Percentiles rank a stretch among this genome's conserved stretches.
Evolutionary conservation across 2,113 vertebrate species (phyloP).

Genomic region (Chlorodrepanis virens): DNA sequence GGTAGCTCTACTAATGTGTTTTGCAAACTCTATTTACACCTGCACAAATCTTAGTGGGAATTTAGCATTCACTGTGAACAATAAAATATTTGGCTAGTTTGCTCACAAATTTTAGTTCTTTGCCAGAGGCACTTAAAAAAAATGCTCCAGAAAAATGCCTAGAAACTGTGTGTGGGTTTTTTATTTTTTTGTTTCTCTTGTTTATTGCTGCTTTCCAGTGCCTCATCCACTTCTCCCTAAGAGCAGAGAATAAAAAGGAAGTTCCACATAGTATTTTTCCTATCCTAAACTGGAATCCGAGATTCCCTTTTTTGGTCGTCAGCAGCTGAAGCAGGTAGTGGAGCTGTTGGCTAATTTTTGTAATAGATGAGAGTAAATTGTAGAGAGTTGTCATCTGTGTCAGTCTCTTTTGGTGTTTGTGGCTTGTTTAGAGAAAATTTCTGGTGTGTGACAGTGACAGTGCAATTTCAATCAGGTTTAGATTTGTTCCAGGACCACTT

Average conservation of each 20-base stretch:
- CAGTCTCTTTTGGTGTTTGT: background rate
- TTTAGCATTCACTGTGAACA: background rate
- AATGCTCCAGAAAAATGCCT: background rate
- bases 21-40: constrained; percentile 47
- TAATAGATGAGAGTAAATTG: background rate
- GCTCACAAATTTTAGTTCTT: background rate
- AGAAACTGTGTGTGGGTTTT: background rate
- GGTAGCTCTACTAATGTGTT: constrained; percentile 5
- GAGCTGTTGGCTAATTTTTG: background rate
- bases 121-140: background rate
- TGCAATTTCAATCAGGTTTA: background rate
- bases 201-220: background rate
- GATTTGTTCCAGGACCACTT: background rate
- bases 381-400: background rate
- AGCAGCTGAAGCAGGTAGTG: background rate
- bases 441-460: background rate
- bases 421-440: background rate
- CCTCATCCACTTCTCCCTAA: background rate
- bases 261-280: background rate
- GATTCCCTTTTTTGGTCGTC: background rate
- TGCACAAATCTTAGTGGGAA: constrained; percentile 43
- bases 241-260: background rate
- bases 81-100: background rate
- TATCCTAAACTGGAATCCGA: background rate
- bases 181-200: background rate